Percentiles rank a stretch among this genome's conserved stretches.
phyloP scores from a whole-genome alignment of 2,888 invertebrate genomes.

The Rotaria socialis region DNA sequence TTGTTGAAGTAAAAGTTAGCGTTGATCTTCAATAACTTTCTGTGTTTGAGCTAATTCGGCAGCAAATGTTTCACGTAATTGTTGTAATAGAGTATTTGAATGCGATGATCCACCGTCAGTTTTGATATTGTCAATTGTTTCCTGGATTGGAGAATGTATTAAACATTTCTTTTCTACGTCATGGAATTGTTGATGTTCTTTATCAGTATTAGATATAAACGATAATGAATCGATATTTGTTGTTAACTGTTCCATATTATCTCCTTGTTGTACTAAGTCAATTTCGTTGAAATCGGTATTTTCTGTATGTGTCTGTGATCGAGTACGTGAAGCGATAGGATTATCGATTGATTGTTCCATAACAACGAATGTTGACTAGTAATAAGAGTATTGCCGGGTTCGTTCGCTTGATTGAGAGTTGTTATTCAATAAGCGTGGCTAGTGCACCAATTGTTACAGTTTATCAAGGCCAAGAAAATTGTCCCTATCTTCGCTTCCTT shows the following conservation, averaged over 20 bases:
- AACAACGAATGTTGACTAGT: background rate
- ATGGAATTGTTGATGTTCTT: no score
- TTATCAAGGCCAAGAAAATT: no score
- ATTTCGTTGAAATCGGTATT: background rate
- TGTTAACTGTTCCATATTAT: no score
- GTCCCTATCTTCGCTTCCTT: no score
- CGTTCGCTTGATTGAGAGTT: background rate
- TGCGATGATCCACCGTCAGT: background rate
- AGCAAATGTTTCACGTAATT: background rate
- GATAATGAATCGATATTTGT: no score
- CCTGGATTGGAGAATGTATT: background rate
- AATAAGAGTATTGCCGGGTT: background rate
- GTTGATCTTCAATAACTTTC: background rate
- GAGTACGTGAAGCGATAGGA: background rate
- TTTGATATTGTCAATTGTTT: background rate
- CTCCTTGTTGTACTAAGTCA: no score
- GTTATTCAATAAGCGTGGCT: background rate
- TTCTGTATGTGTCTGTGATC: background rate
- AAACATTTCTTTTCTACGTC: no score
- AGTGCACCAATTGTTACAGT: slow-evolving; percentile 25
- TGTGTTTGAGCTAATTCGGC: background rate
- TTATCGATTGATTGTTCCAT: background rate
- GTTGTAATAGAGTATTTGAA: no score
- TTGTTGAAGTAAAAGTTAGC: background rate
- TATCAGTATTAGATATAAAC: no score